These are phyloP conservation scores for Nasalis larvatus DNA, from an alignment of 2,113 vertebrate genomes.

Conservation along the genomic window DNA sequence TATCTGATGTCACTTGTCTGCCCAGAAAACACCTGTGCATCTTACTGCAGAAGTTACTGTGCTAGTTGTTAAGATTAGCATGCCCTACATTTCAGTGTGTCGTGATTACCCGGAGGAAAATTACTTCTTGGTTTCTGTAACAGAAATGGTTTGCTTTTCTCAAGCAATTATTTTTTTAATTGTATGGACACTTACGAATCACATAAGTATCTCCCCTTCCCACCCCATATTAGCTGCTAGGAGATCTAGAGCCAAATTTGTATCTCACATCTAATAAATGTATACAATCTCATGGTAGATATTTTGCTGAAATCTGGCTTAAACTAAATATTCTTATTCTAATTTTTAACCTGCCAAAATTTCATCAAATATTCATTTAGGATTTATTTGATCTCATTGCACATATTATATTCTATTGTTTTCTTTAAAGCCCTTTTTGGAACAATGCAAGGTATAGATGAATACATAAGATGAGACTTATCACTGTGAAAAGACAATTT, in stretches of 20 bases:
- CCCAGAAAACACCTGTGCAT: neutral
- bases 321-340: neutral
- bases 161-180: neutral
- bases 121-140: neutral
- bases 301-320: neutral
- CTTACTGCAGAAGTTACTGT: neutral
- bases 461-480: neutral
- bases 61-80: neutral
- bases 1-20: neutral
- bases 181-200: neutral
- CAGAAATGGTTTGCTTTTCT: neutral
- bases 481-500: neutral
- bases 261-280: neutral
- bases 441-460: neutral
- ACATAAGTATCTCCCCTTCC: neutral
- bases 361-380: neutral
- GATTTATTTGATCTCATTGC: neutral
- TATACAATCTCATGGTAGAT: neutral
- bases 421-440: neutral
- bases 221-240: neutral
- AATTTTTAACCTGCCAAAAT: neutral
- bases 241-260: neutral
- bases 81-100: neutral
- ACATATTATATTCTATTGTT: neutral
- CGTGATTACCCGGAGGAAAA: neutral